Evolutionary conservation across 2,113 vertebrate genomes (phyloP).

Genomic region (Plecotus auritus): DNA sequence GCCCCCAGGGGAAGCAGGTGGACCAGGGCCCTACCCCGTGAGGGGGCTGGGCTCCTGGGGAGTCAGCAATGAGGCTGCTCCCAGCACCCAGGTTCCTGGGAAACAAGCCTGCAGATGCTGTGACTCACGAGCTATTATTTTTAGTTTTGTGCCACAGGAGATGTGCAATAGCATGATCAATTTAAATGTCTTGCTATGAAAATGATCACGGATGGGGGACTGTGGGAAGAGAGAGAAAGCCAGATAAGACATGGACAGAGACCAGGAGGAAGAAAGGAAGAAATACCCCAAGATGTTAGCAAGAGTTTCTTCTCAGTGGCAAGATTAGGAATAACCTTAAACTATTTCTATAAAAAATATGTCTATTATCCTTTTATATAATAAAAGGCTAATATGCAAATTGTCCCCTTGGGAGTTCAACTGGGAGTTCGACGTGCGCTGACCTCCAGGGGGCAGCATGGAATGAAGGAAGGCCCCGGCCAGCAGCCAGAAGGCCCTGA

Average conservation of each 20-base stretch:
- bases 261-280: neutral
- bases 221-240: neutral
- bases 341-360: neutral
- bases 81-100: neutral
- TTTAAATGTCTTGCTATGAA: conserved; percentile 58
- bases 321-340: neutral
- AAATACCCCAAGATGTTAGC: neutral
- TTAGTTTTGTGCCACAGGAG: conserved; percentile 57
- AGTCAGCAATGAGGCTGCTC: neutral
- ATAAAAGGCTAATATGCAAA: too few species aligned
- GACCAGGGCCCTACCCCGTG: too few species aligned
- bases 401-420: too few species aligned
- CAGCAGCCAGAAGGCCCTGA: too few species aligned
- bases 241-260: neutral
- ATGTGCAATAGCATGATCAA: conserved; percentile 10
- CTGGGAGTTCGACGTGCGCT: too few species aligned
- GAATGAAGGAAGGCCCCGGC: too few species aligned
- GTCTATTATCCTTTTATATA: neutral
- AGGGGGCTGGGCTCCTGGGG: neutral
- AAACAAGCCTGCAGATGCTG: neutral
- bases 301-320: neutral
- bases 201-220: neutral
- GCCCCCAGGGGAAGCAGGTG: neutral
- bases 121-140: conserved; percentile 75
- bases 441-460: too few species aligned